Evolutionary conservation across 2,113 vertebrate genomes (phyloP).

Genomic region (Indri indri): DNA sequence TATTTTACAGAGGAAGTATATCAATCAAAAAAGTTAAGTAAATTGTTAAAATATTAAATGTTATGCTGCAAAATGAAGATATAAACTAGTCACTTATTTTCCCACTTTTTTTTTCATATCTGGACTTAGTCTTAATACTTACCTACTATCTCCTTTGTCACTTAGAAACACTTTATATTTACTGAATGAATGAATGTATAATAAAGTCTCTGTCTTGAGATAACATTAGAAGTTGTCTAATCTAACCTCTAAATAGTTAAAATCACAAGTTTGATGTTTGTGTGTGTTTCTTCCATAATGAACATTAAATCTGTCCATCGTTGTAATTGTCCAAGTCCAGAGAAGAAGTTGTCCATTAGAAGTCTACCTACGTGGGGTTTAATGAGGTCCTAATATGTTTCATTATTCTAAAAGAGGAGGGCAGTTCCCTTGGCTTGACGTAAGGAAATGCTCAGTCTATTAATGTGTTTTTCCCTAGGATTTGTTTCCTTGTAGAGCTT

Average conservation of each 20-base stretch:
- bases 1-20: neutral
- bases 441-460: neutral
- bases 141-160: neutral
- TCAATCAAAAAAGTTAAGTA: neutral
- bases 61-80: neutral
- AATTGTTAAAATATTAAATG: neutral
- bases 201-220: neutral
- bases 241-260: neutral
- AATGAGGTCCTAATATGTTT: neutral
- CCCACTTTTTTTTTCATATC: neutral
- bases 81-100: neutral
- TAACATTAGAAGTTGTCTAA: neutral
- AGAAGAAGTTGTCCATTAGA: neutral
- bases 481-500: neutral
- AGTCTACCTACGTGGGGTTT: neutral
- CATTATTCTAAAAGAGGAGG: neutral
- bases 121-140: neutral
- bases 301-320: neutral
- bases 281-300: neutral
- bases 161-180: neutral
- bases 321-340: neutral
- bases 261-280: neutral
- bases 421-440: neutral
- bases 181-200: neutral
- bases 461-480: neutral